phyloP scores from a whole-genome alignment of 2,113 vertebrate genomes.

The Dromaius novaehollandiae region DNA sequence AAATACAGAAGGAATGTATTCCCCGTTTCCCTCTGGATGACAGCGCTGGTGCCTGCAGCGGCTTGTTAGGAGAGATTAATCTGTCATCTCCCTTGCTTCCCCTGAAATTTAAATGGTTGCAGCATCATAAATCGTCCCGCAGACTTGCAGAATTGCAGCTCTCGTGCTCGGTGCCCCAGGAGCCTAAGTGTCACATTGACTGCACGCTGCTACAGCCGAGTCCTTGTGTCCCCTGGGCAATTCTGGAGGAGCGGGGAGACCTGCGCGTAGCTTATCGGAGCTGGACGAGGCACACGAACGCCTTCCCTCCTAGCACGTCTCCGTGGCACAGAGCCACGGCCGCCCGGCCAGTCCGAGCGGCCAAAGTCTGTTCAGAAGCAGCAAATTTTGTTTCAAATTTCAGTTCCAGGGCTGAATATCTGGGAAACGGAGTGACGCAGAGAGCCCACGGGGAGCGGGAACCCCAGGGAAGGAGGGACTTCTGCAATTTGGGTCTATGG shows the following conservation, averaged over 20 bases:
- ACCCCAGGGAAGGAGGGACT: not conserved
- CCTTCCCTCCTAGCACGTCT: too few species aligned
- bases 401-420: not conserved
- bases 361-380: not conserved
- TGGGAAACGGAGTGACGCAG: not conserved
- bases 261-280: too few species aligned
- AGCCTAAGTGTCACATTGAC: not conserved
- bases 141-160: not conserved
- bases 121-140: not conserved
- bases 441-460: not conserved
- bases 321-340: too few species aligned
- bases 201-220: not conserved
- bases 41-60: not conserved
- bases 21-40: not conserved
- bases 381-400: not conserved
- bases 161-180: not conserved
- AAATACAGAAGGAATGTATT: not conserved
- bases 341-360: not conserved
- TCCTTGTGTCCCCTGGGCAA: not conserved
- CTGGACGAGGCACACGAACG: too few species aligned
- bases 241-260: not conserved
- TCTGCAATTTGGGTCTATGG: not conserved
- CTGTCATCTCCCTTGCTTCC: not conserved
- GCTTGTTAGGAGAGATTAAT: conserved; percentile 5
- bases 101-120: not conserved